These are phyloP conservation scores for Prenolepis imparis DNA, from an alignment of 2,888 invertebrate genomes.

Conservation along the genomic window DNA sequence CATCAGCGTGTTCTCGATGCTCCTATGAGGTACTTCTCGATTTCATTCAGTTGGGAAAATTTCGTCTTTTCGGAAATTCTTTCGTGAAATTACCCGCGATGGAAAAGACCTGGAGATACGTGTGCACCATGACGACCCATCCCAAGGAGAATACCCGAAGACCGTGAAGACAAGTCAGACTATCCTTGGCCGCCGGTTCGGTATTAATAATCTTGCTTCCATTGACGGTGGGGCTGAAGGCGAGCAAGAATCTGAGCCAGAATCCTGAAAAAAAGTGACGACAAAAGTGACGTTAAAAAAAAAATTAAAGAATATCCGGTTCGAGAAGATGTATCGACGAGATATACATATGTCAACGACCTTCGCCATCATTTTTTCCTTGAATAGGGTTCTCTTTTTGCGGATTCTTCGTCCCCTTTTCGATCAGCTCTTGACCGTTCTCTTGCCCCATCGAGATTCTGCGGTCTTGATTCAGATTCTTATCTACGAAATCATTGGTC, in stretches of 20 bases:
- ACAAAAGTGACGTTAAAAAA: background rate
- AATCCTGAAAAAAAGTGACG: conserved; percentile 86
- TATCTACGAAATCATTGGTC: conserved; percentile 87
- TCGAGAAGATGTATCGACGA: background rate
- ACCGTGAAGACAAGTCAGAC: conserved; percentile 92
- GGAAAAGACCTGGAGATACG: conserved; percentile 93
- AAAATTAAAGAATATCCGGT: background rate
- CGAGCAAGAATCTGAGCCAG: conserved; percentile 89
- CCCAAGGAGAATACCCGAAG: conserved; percentile 92
- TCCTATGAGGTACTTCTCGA: background rate
- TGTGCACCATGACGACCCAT: conserved; percentile 95
- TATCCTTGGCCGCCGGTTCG: conserved; percentile 91
- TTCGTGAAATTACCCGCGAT: conserved; percentile 87
- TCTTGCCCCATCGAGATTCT: conserved; percentile 83
- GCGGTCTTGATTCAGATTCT: conserved; percentile 78
- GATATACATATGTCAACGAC: conserved; percentile 35
- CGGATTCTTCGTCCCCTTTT: conserved; percentile 77
- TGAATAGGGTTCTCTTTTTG: conserved; percentile 64
- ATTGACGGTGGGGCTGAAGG: conserved; percentile 92
- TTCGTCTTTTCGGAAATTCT: background rate
- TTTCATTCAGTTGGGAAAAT: background rate
- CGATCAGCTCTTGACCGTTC: conserved; percentile 85
- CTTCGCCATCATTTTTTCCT: conserved; percentile 52
- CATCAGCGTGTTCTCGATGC: background rate
- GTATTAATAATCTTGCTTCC: conserved; percentile 92